A percentile compares a stretch with the other conserved stretches of the same genome.
These are phyloP conservation scores for Enteromius thamalakanensis DNA, from an alignment of 2,797 vertebrate genomes.

Conservation along the genomic window DNA sequence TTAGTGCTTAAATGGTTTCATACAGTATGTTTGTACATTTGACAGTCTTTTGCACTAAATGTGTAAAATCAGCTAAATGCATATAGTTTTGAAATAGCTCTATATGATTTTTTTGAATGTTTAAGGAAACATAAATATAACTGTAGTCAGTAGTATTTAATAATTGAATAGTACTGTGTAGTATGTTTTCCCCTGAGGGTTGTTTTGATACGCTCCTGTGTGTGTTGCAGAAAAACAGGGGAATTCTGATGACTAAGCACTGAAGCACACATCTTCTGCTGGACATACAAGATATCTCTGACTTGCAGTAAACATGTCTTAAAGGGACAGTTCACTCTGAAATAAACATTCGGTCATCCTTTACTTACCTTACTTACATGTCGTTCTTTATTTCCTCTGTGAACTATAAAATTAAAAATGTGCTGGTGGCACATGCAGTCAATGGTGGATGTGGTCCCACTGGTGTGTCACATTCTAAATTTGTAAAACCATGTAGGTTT, in stretches of 20 bases:
- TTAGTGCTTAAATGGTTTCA: not conserved
- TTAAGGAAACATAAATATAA: not conserved
- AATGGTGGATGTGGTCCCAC: not conserved
- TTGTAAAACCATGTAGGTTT: not conserved
- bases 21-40: not conserved
- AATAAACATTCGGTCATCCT: constrained; percentile 4
- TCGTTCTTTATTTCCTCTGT: not conserved
- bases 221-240: constrained; percentile 57
- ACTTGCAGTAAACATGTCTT: constrained; percentile 15
- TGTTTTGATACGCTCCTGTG: constrained; percentile 36
- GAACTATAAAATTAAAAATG: not conserved
- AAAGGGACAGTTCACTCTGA: not conserved
- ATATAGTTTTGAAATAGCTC: not conserved
- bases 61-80: not conserved
- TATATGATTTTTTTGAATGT: too few species aligned
- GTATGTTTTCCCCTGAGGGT: constrained; percentile 28
- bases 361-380: not conserved
- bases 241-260: constrained; percentile 64
- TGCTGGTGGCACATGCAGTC: not conserved
- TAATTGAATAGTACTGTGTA: not conserved
- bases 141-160: not conserved
- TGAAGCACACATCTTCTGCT: constrained; percentile 12
- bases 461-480: not conserved
- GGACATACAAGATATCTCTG: constrained; percentile 25
- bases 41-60: not conserved